Percentiles rank a stretch among this genome's conserved stretches.
These are phyloP conservation scores for Myoxocephalus aenaeus DNA, from an alignment of 2,797 vertebrate genomes.

Conservation along the genomic window DNA sequence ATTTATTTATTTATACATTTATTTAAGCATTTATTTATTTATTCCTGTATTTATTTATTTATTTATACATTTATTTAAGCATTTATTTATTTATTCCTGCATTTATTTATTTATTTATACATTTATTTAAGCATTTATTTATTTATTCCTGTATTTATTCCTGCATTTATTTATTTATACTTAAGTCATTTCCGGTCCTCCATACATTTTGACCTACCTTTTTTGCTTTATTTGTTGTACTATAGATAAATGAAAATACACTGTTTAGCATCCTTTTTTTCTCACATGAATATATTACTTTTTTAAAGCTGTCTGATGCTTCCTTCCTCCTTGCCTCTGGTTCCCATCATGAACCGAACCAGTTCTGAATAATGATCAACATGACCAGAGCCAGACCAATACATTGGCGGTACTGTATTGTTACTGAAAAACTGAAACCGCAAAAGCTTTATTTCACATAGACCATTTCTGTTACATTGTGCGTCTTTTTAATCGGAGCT, in stretches of 20 bases:
- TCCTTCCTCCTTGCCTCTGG: not conserved
- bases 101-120: too few species aligned
- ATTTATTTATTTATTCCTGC: too few species aligned
- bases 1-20: too few species aligned
- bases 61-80: too few species aligned
- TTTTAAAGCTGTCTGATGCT: not conserved
- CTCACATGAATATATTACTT: not conserved
- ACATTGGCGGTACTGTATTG: not conserved
- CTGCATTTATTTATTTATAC: too few species aligned
- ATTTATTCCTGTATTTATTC: too few species aligned
- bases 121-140: too few species aligned
- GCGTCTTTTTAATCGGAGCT: not conserved
- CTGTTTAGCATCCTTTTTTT: too few species aligned
- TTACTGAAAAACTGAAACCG: not conserved
- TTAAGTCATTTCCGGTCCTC: too few species aligned
- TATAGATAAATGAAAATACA: too few species aligned
- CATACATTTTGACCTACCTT: not conserved
- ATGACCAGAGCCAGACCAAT: not conserved
- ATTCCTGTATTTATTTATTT: too few species aligned
- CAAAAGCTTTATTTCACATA: not conserved
- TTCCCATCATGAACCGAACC: not conserved
- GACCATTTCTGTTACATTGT: not conserved
- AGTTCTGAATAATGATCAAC: not conserved
- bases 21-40: too few species aligned
- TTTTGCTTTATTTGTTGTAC: not conserved